phyloP scores from a whole-genome alignment of 2,888 invertebrate genomes.

The Drosophila prostipennis region DNA sequence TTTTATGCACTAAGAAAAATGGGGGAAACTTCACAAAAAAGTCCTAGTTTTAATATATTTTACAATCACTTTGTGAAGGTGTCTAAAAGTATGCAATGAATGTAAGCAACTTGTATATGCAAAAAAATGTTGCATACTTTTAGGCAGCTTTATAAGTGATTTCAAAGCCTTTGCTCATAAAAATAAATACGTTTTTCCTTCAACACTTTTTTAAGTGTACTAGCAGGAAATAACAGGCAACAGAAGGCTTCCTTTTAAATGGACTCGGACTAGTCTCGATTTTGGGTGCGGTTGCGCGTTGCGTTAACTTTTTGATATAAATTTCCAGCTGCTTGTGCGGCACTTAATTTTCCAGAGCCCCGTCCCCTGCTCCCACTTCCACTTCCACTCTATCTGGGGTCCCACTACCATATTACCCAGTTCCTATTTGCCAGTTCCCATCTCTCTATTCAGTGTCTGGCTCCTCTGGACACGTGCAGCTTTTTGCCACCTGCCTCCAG shows the following conservation, averaged over 20 bases:
- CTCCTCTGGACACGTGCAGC: constrained; percentile 53
- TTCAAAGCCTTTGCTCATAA: no score
- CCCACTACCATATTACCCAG: constrained; percentile 1
- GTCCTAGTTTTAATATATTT: no score
- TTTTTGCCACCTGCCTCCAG: constrained; percentile 12
- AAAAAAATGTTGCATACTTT: neutral
- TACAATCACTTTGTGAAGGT: neutral
- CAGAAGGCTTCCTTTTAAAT: constrained; percentile 59
- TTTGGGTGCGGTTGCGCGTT: constrained; percentile 49
- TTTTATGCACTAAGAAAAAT: constrained; percentile 2
- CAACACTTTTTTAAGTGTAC: neutral
- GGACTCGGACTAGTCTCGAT: constrained; percentile 61
- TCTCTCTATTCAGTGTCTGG: constrained; percentile 19
- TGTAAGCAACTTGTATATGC: no score
- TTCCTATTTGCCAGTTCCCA: neutral
- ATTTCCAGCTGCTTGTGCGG: constrained; percentile 59
- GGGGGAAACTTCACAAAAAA: no score
- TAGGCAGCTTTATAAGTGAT: neutral
- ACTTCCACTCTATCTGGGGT: constrained; percentile 11
- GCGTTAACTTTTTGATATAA: constrained; percentile 72
- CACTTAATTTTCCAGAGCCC: constrained; percentile 62
- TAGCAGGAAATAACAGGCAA: constrained; percentile 21
- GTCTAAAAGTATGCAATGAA: neutral
- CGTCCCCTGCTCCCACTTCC: neutral
- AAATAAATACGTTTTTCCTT: no score